Evolutionary conservation across 2,797 vertebrate species (phyloP), one percentile per base, ranked within the genome.

Genomic region (Chelmon rostratus): DNA sequence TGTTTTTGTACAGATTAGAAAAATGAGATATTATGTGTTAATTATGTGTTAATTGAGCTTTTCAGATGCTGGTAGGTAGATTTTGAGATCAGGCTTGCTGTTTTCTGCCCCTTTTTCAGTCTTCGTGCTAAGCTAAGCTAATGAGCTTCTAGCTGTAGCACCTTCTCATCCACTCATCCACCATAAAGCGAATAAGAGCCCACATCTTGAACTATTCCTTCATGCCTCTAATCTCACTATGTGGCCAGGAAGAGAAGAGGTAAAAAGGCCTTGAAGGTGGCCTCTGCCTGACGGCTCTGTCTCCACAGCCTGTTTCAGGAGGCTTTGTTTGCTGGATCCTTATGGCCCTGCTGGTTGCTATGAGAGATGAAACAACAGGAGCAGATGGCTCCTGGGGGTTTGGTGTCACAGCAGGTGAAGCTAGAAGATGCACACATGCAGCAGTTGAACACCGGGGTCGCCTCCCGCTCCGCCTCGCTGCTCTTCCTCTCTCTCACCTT

Each of bases 321-420:
- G 56, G 56, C 92, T 91, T 93, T 94, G 91, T 93, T 82, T 86
- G 82, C 76, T 28, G 85, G 79, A 83, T 90, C 88, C 86, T 90
- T 86, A 76, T 89, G 87, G 89, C 82, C 89, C 73, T 6, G 87
- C 86, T 86, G 88, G 89, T 92, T 92, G 89, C 90, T 89, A 86
- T 67, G 89, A 92, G 84, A 75, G 90, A 89, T 85, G 78, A 75
- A 86, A 91, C 82, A 87, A 88, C 82, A 84, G 85, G 89, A 92
- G 94, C 96, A 97, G 96, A 97, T 96, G 96, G 96, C 91, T 94
- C 83, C 86, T 89, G 88, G 87, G 92, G 90, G 81, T 89, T 88
- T 78, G 88, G 83, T 93, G 90, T 82, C 95, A 85, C 96, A 96
- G 96, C 94, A 94, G 96, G 96, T 91, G 95, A 93, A 95, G 91